These are phyloP conservation scores for Steatocranus sp. DNA, from an alignment of 2,797 vertebrate species.

Conservation along the genomic window DNA sequence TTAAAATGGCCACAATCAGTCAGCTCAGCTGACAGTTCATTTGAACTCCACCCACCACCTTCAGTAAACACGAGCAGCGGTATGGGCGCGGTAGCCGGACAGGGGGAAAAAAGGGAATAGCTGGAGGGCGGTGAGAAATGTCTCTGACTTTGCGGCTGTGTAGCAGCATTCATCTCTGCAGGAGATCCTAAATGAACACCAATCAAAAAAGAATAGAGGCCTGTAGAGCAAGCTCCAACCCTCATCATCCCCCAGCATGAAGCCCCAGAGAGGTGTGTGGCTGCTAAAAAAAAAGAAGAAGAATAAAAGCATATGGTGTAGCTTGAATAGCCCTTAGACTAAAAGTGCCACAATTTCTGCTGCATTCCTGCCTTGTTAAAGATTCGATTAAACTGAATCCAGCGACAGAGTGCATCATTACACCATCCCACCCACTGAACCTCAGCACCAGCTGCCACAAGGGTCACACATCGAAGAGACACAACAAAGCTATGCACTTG, in stretches of 20 bases:
- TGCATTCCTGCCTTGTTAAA: background rate
- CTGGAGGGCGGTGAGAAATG: conserved; percentile 10
- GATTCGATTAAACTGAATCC: conserved; percentile 7
- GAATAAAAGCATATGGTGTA: background rate
- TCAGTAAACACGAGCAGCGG: background rate
- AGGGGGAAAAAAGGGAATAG: background rate
- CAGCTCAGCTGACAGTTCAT: background rate
- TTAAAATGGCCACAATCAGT: conserved; percentile 41
- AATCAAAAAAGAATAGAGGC: conserved; percentile 47
- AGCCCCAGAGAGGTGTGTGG: conserved; percentile 4
- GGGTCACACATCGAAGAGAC: background rate
- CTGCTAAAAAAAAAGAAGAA: background rate
- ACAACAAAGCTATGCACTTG: background rate
- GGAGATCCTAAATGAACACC: conserved; percentile 50
- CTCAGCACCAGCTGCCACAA: background rate
- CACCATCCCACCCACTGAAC: background rate
- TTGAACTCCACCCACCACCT: conserved; percentile 2
- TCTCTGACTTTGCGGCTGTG: conserved; percentile 6
- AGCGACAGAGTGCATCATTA: background rate
- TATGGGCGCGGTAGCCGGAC: background rate
- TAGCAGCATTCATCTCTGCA: conserved; percentile 18
- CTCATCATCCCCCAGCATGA: conserved; percentile 29
- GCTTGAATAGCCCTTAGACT: conserved; percentile 1
- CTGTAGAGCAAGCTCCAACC: conserved; percentile 2
- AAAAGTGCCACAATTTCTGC: conserved; percentile 1